Evolutionary conservation across 2,888 invertebrate species (phyloP).

Genomic region (Tipula confusa): DNA sequence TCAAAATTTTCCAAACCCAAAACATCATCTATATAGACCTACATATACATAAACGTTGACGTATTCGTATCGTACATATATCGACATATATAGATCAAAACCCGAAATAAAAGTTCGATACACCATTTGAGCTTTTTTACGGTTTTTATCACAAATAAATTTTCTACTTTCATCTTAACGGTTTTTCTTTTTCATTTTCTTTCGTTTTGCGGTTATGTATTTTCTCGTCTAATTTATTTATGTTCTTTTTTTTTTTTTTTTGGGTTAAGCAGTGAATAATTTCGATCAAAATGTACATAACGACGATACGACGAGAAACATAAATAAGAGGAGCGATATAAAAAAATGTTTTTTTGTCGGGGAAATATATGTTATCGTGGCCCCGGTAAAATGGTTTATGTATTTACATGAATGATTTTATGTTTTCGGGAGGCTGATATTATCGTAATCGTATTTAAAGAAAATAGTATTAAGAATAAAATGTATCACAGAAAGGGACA

Average conservation of each 20-base stretch:
- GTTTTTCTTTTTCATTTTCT: too few relatives aligned
- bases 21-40: not conserved
- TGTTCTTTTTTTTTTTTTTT: not conserved
- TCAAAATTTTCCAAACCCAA: not conserved
- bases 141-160: not conserved
- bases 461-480: too few relatives aligned
- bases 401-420: not conserved
- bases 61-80: not conserved
- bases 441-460: not conserved
- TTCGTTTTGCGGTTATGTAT: not conserved
- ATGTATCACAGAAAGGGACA: too few relatives aligned
- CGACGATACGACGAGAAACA: not conserved
- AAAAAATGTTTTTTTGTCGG: not conserved
- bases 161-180: not conserved
- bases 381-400: not conserved
- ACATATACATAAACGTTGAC: too few relatives aligned
- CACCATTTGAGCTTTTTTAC: not conserved
- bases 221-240: not conserved
- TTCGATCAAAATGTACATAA: not conserved
- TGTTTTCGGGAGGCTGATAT: not conserved
- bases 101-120: not conserved
- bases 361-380: not conserved
- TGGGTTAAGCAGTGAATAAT: not conserved
- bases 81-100: not conserved
- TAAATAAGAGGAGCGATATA: too few relatives aligned